These are phyloP conservation scores for Tolmerus cingulatus DNA, from an alignment of 2,888 invertebrate genomes.

Conservation along the genomic window DNA sequence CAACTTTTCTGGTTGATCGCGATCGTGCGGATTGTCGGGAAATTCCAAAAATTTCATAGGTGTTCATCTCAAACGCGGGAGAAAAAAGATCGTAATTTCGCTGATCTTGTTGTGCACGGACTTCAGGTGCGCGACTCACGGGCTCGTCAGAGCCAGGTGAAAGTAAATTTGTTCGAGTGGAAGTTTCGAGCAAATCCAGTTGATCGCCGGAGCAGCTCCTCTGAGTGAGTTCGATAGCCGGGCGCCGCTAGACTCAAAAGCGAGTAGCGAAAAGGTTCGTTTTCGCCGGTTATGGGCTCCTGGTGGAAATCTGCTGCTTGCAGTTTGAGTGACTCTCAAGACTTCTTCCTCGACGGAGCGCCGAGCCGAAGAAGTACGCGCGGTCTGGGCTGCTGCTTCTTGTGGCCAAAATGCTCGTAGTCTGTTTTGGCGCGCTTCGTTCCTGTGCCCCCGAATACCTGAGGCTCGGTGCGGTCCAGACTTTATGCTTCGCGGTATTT, in stretches of 20 bases:
- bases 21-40: not conserved
- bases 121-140: not conserved
- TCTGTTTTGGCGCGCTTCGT: not conserved
- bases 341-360: not conserved
- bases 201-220: not conserved
- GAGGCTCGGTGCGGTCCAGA: not conserved
- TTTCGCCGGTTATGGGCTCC: not conserved
- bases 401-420: not conserved
- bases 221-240: not conserved
- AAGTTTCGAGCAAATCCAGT: not conserved
- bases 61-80: not conserved
- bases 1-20: not conserved
- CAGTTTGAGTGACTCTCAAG: not conserved
- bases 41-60: not conserved
- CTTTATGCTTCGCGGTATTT: not conserved
- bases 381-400: not conserved
- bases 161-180: constrained; percentile 17
- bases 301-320: not conserved
- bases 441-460: not conserved
- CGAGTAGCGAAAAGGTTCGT: not conserved
- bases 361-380: not conserved
- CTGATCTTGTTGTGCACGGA: not conserved
- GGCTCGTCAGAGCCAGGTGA: not conserved
- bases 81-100: not conserved
- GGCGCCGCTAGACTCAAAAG: not conserved